Percentiles rank a stretch among this genome's conserved stretches.
Conservation (phyloP, 1,140 invertebrate genomes). For the Aphelinus certus region DNA sequence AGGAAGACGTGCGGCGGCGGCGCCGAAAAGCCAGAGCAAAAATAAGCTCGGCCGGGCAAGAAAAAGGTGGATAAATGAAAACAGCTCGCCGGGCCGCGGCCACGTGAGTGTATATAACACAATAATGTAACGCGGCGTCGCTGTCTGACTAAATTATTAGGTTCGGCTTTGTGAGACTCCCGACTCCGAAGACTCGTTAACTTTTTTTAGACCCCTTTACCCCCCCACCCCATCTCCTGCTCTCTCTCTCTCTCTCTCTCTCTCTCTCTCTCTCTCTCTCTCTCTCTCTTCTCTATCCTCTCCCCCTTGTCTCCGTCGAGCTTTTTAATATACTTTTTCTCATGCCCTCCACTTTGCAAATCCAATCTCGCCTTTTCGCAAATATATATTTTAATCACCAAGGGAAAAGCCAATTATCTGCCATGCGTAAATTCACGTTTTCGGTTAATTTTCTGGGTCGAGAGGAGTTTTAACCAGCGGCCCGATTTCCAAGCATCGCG, state of each 20-base stretch:
- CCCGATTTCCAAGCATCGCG: no score
- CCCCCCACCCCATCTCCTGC: not conserved
- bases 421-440: no score
- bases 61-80: conserved; percentile 10
- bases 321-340: conserved; percentile 32
- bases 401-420: conserved; percentile 5
- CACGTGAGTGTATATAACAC: not conserved
- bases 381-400: conserved; percentile 21
- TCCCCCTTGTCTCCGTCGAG: not conserved
- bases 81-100: not conserved
- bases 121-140: conserved; percentile 20
- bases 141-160: conserved; percentile 49
- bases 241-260: not conserved
- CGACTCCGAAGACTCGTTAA: conserved; percentile 36
- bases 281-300: not conserved
- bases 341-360: conserved; percentile 7
- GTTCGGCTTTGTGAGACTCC: conserved; percentile 38
- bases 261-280: no score
- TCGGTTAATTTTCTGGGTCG: no score
- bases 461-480: no score
- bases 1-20: not conserved
- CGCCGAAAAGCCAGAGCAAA: not conserved
- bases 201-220: conserved; percentile 34
- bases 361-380: conserved; percentile 20
- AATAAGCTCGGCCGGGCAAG: not conserved